Conservation (phyloP, 64 coral and sea anemone species). For the Stylophora pistillata region DNA sequence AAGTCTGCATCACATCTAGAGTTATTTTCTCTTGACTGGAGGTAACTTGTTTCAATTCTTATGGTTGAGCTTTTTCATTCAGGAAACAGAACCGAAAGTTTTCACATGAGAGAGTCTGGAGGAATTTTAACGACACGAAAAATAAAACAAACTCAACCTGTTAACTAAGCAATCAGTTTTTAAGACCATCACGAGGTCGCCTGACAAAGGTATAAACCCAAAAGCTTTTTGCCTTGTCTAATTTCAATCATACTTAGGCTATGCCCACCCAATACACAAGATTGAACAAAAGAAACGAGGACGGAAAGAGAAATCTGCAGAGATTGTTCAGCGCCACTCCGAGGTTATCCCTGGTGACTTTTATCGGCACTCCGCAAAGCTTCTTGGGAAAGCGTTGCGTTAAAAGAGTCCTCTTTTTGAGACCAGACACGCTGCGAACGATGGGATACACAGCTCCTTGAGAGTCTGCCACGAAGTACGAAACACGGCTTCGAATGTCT, state of each 20-base stretch:
- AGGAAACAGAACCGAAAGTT: no score
- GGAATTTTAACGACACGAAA: no score
- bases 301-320: slow-evolving; percentile 66
- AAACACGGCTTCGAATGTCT: slow-evolving; percentile 61
- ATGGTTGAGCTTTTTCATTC: no score
- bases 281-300: slow-evolving; percentile 82
- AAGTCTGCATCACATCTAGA: no score
- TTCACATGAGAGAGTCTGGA: no score
- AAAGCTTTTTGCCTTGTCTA: no score
- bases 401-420: slow-evolving; percentile 48
- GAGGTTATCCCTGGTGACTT: slow-evolving; percentile 41
- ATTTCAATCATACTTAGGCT: background rate
- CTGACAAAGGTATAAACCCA: no score
- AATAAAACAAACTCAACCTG: no score
- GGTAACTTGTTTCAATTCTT: no score
- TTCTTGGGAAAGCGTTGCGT: slow-evolving; percentile 61
- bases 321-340: slow-evolving; percentile 63
- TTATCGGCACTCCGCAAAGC: slow-evolving; percentile 44
- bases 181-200: no score
- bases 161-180: no score
- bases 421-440: slow-evolving; percentile 54
- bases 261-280: slow-evolving; percentile 65
- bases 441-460: slow-evolving; percentile 89
- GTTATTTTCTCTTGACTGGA: no score
- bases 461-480: slow-evolving; percentile 80